Evolutionary conservation across 2,888 invertebrate genomes (phyloP), one percentile per base, ranked within the genome.

Genomic region (Drosophila dives): DNA sequence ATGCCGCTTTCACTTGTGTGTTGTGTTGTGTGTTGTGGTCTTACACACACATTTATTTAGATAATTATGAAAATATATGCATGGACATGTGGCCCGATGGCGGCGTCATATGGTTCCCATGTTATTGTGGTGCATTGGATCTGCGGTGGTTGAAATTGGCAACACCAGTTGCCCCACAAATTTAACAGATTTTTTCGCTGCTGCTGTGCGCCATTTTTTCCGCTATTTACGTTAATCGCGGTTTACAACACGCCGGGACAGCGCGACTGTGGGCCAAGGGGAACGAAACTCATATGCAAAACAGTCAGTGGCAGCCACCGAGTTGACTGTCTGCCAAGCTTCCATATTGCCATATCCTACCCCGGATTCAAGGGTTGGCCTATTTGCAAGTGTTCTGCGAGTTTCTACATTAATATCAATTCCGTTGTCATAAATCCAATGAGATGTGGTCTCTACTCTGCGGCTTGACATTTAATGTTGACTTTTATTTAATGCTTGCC

Each of bases 371-470:
- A 32, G 38, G 55, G 49, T 23, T 75, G 58, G 63, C 82, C 80
- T 62, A 76, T 75, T 75, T 83, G 61, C 59, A 48, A 48, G 64
- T 71, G 53, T 58, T 69, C 61, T 64, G 53, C 67, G 79, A 75
- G 60, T 79, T 85, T 81, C 63, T 71, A 72, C 89, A 91, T 91
- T 90, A 90, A 91, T 91, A 90, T 90, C 90, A 91, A 91, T 91
- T 91, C 87, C 79, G 85, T 81, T 88, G 87, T 90, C 90, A 90
- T 91, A 91, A 91, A 90, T 91, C 90, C 84, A 90, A 88, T 86
- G 81, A 84, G 75, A 81, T 81, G 86, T 80, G 90, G 61, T 26
- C 63, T 34, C 64, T 50, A 72, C 53, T 58, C 58, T 65, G 76
- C 53, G 77, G 51, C 63, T 62, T 75, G 84, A 73, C 71, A 77